These are phyloP conservation scores for Pangasius krempfi DNA, from an alignment of 2,797 vertebrate species.

Conservation along the genomic window DNA sequence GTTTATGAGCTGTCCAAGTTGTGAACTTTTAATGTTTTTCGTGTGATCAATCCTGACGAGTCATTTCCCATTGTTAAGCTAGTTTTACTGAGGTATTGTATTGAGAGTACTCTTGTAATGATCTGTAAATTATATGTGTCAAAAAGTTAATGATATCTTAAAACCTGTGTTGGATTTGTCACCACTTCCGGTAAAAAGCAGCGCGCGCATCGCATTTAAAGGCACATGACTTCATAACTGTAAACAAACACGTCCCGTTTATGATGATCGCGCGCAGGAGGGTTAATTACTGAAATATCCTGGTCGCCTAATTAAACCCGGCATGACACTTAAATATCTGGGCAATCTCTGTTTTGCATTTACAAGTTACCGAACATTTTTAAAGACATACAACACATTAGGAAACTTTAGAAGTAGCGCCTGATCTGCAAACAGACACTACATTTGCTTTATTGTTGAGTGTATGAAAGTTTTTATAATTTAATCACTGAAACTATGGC, in stretches of 20 bases:
- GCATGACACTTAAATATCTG: not conserved
- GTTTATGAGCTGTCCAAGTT: not conserved
- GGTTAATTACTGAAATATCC: not conserved
- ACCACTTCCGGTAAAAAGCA: constrained; percentile 49
- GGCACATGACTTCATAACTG: constrained; percentile 26
- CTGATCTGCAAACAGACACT: not conserved
- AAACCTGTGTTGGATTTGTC: not conserved
- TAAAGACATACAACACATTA: not conserved
- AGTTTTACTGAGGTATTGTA: not conserved
- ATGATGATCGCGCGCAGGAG: not conserved
- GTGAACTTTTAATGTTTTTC: not conserved
- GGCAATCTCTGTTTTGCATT: not conserved
- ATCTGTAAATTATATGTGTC: not conserved
- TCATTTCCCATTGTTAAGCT: not conserved
- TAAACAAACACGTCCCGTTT: constrained; percentile 16
- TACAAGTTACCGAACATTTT: not conserved
- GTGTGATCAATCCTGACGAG: not conserved
- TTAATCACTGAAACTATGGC: not conserved
- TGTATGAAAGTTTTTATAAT: not conserved
- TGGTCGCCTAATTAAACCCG: not conserved
- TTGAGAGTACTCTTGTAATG: not conserved
- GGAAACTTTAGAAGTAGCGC: not conserved
- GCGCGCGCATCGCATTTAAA: constrained; percentile 46
- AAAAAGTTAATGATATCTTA: constrained; percentile 12
- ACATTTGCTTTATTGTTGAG: not conserved